These are phyloP conservation scores for Aphelinus certus DNA, from an alignment of 1,140 invertebrate genomes.

Conservation along the genomic window DNA sequence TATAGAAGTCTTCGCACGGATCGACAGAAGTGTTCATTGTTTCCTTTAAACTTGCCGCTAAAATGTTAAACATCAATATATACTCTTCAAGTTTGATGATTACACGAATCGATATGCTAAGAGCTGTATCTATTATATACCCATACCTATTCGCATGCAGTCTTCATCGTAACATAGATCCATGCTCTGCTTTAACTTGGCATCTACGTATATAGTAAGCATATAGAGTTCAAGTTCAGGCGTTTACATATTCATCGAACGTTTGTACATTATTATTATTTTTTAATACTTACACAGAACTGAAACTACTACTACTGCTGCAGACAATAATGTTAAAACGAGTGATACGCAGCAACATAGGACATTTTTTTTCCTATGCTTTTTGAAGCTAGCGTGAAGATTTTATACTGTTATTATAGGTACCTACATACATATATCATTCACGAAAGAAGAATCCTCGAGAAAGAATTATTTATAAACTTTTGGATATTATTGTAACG, in stretches of 20 bases:
- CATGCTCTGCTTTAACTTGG: slow-evolving; percentile 11
- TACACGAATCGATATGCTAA: neutral
- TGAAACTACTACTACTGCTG: slow-evolving; percentile 45
- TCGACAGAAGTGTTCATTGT: slow-evolving; percentile 61
- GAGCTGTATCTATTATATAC: neutral
- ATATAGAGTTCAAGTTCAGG: slow-evolving; percentile 1
- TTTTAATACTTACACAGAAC: slow-evolving; percentile 51
- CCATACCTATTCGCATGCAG: slow-evolving; percentile 58
- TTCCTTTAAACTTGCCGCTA: slow-evolving; percentile 64
- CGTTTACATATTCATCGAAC: too few relatives aligned
- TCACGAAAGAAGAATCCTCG: too few relatives aligned
- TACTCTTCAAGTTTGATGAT: too few relatives aligned
- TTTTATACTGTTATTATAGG: neutral
- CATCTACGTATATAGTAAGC: slow-evolving; percentile 40
- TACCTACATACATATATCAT: too few relatives aligned
- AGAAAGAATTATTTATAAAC: too few relatives aligned
- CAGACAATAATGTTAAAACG: slow-evolving; percentile 27
- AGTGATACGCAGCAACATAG: neutral
- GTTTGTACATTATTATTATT: neutral
- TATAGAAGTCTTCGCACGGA: slow-evolving; percentile 63
- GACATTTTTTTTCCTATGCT: slow-evolving; percentile 7
- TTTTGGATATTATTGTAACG: too few relatives aligned
- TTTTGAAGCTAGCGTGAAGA: slow-evolving; percentile 49
- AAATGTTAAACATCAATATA: neutral
- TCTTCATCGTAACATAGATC: slow-evolving; percentile 56